Evolutionary conservation across 2,888 invertebrate species (phyloP), one percentile per base, ranked within the genome.

Genomic region (Megastigmus dorsalis): DNA sequence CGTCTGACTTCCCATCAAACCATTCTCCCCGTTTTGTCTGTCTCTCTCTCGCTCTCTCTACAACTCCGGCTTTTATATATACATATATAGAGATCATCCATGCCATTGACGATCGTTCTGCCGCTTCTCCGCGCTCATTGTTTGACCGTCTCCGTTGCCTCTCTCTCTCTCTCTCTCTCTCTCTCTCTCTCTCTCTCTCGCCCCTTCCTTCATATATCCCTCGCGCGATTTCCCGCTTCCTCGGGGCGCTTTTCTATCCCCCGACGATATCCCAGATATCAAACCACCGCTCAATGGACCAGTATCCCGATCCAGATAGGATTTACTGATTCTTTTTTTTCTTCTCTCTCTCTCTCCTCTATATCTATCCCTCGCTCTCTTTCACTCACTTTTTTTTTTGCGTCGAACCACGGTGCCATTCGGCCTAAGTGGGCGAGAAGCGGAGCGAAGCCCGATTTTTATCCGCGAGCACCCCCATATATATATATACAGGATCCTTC

Each of bases 321-420:
- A 82, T 85, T 84, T 79, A 78, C 80, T 80, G 79, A 80, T 83
- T 83, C n/a, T n/a, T 83, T 82, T 82, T 79, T 74, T 70, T 65
- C 38, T 5, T 52, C 9, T 74, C 63, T 48, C 36, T 48, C 50
- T 18, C 71, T 48, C 43, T 71, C 55, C 69, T 71, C 67, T 18
- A 59, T 45, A n/a, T 7, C n/a, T 36, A n/a, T 48, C 73, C 55
- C 69, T 71, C 67, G 15, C 63, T 45, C 23, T 7, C n/a, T 36
- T 10, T 10, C n/a, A n/a, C n/a, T n/a, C n/a, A n/a, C n/a, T n/a
- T n/a, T n/a, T n/a, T n/a, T n/a, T n/a, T n/a, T n/a, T n/a, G n/a
- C n/a, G n/a, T n/a, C n/a, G n/a, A n/a, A n/a, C n/a, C n/a, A n/a
- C n/a, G n/a, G n/a, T n/a, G n/a, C n/a, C n/a, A n/a, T n/a, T n/a